Evolutionary conservation across 1,140 invertebrate species (phyloP).

Genomic region (Aphelenchoides fujianensis): DNA sequence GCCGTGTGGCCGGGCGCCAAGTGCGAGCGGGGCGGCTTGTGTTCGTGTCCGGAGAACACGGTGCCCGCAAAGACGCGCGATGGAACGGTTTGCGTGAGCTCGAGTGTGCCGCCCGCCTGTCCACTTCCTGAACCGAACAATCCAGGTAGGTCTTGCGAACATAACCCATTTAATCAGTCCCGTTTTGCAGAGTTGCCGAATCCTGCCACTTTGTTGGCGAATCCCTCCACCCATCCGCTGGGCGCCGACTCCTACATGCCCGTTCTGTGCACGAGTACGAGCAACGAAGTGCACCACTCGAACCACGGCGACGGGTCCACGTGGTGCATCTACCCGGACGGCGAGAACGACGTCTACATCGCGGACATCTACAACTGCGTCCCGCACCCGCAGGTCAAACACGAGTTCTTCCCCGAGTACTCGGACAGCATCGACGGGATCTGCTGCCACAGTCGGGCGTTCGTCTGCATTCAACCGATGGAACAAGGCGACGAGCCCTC

Average conservation of each 20-base stretch:
- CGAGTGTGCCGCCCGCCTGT: constrained; percentile 51
- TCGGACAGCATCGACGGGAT: constrained; percentile 55
- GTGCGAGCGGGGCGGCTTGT: constrained; percentile 49
- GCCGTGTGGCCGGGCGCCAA: constrained; percentile 58
- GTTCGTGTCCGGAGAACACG: constrained; percentile 55
- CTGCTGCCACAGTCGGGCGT: constrained; percentile 57
- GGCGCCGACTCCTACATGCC: constrained; percentile 57
- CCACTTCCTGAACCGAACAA: constrained; percentile 58
- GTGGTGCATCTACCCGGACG: constrained; percentile 58
- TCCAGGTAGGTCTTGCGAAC: constrained; percentile 31
- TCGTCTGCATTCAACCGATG: constrained; percentile 58
- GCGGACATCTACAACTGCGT: constrained; percentile 61
- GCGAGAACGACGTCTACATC: constrained; percentile 52
- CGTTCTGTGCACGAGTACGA: constrained; percentile 57
- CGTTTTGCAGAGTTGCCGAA: constrained; percentile 48
- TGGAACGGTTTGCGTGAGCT: constrained; percentile 52
- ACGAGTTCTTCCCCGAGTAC: constrained; percentile 57
- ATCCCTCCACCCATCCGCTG: constrained; percentile 54
- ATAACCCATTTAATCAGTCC: constrained; percentile 14
- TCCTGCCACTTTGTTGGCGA: constrained; percentile 56
- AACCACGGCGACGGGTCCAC: constrained; percentile 51
- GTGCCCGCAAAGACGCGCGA: constrained; percentile 53
- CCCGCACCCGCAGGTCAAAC: constrained; percentile 54
- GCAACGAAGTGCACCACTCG: constrained; percentile 43
- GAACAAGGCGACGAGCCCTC: constrained; percentile 60